A percentile compares a stretch with the other conserved stretches of the same genome.
These are phyloP conservation scores for Geodia barretti DNA, from an alignment of 37 sponge, comb jelly and placozoan genomes.

Conservation along the genomic window DNA sequence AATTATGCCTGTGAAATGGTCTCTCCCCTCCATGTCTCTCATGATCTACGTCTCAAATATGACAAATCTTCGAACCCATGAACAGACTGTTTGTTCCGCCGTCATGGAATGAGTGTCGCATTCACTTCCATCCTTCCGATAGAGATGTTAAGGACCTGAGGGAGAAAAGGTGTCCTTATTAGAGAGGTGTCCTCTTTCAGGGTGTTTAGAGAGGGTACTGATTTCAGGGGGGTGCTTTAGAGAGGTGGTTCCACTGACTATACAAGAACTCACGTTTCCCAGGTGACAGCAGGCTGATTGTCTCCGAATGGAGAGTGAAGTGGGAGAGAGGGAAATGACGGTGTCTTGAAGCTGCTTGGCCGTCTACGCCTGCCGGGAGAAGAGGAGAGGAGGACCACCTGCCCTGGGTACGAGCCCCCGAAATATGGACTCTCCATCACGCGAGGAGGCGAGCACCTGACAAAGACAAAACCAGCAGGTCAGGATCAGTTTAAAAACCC, in stretches of 20 bases:
- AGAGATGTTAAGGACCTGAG: not conserved
- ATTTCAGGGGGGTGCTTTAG: not conserved
- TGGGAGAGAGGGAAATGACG: constrained; percentile 61
- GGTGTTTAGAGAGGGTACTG: not conserved
- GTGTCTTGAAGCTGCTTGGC: constrained; percentile 11
- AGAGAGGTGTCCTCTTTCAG: too few relatives aligned
- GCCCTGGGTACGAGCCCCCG: too few relatives aligned
- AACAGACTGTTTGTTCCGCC: constrained; percentile 63
- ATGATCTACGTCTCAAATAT: constrained; percentile 31
- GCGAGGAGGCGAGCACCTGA: not conserved
- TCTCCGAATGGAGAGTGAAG: constrained; percentile 45
- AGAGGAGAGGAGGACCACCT: not conserved
- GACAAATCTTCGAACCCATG: constrained; percentile 49
- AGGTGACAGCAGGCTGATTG: not conserved
- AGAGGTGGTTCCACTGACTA: not conserved
- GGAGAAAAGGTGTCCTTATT: too few relatives aligned
- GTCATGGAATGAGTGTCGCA: constrained; percentile 67
- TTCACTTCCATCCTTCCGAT: constrained; percentile 30
- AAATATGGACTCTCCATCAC: not conserved
- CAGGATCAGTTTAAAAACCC: too few relatives aligned
- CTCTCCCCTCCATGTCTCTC: too few relatives aligned
- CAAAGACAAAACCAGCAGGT: not conserved
- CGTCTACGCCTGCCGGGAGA: not conserved
- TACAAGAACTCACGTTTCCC: constrained; percentile 7
- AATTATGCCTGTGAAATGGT: too few relatives aligned